A percentile compares a stretch with the other conserved stretches of the same genome.
phyloP scores from a whole-genome alignment of 2,113 vertebrate genomes.

The Caretta caretta region DNA sequence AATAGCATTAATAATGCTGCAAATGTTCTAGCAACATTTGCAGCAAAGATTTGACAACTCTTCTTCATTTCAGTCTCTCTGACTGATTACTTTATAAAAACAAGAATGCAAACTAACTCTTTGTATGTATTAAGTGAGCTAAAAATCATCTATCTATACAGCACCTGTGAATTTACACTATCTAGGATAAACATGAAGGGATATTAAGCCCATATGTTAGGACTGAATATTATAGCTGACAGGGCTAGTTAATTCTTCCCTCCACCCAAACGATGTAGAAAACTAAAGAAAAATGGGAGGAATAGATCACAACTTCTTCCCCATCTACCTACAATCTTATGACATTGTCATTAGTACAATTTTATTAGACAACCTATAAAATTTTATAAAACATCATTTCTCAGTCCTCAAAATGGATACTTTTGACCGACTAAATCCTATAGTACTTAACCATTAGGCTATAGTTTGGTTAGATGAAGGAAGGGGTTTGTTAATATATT shows the following conservation, averaged over 20 bases:
- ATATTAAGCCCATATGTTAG: background rate
- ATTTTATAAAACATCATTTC: background rate
- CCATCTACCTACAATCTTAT: background rate
- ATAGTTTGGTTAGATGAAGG: background rate
- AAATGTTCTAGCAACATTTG: background rate
- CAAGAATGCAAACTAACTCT: background rate
- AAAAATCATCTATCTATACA: background rate
- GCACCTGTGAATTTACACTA: background rate
- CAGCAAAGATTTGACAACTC: background rate
- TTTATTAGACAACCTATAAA: background rate
- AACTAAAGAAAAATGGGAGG: background rate
- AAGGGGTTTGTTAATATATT: background rate
- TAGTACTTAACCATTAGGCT: background rate
- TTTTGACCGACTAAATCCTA: background rate
- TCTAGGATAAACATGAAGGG: background rate
- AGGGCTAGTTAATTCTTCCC: background rate
- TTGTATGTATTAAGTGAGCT: accelerated
- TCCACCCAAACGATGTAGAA: background rate
- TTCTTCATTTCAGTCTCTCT: background rate
- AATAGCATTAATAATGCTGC: background rate
- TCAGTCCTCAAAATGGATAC: background rate
- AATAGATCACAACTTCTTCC: too few species aligned
- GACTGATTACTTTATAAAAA: background rate
- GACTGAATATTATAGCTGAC: background rate
- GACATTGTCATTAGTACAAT: background rate